Base-by-base conservation (phyloP, 2,888 invertebrate genomes). In the Ecliptopera silaceata region DNA sequence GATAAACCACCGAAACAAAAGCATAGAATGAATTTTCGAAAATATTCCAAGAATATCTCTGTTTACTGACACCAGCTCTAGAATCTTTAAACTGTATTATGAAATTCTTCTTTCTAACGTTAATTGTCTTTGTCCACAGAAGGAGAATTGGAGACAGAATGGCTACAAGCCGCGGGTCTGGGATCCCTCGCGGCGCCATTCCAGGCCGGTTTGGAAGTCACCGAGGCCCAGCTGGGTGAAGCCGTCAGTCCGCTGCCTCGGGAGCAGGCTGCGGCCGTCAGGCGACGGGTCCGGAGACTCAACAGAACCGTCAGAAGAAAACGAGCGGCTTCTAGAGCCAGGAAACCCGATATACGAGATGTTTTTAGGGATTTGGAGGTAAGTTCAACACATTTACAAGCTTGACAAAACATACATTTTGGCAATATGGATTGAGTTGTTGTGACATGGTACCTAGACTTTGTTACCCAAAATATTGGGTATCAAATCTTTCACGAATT, bases 341-440 rank as follows among this genome's bases (percentile, higher is more conserved):
- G 94, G 59, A 95, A 95, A 71, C 95, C 95, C 11, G 97, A 97
- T 79, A 96, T 97, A 59, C 88, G 97, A 69, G 96, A 97, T 84
- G 95, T 97, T 47, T 95, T 96, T 75, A 94, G 95, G 80, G 96
- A 96, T 85, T 92, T 95, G 65, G 96, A 96, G 93, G 96, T 96
- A 29, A 57, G 58, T 63, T 4, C 13, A 20, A 13, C 10, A 15
- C 11, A 31, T 31, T n/a, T 31, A n/a, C n/a, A n/a, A n/a, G n/a
- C n/a, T n/a, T n/a, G n/a, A n/a, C n/a, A n/a, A n/a, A n/a, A n/a
- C n/a, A n/a, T n/a, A n/a, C n/a, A n/a, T n/a, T n/a, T n/a, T n/a
- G n/a, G n/a, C n/a, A n/a, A n/a, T n/a, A n/a, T n/a, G n/a, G n/a
- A n/a, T n/a, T n/a, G n/a, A n/a, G n/a, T n/a, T n/a, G n/a, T n/a